phyloP scores from a whole-genome alignment of 2,113 vertebrate species.

The Himantopus leucocephalus region DNA sequence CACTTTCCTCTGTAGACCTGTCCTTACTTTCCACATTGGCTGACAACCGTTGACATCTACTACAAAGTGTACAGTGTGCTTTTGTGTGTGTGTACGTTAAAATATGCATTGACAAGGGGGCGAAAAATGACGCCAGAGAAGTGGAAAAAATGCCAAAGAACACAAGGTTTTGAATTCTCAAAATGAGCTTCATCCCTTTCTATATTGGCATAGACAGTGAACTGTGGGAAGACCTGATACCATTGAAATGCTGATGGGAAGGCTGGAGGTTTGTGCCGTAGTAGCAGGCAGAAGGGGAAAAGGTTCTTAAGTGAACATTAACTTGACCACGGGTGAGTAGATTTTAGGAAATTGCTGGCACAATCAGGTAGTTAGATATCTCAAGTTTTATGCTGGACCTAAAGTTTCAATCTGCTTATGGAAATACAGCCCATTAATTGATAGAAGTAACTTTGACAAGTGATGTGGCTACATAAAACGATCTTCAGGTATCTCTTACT shows the following conservation, averaged over 20 bases:
- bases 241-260: neutral
- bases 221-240: neutral
- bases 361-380: neutral
- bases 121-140: constrained; percentile 13
- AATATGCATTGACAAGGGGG: neutral
- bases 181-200: neutral
- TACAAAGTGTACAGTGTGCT: neutral
- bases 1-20: neutral
- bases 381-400: neutral
- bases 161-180: neutral
- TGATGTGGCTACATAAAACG: neutral
- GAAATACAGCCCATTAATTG: neutral
- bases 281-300: neutral
- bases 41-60: neutral
- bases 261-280: neutral
- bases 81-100: neutral
- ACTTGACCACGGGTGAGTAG: neutral
- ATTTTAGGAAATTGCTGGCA: neutral
- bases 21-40: neutral
- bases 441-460: neutral
- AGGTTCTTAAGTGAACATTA: neutral
- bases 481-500: neutral
- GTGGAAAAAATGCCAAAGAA: constrained; percentile 15
- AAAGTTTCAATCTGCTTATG: neutral
- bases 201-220: neutral